Evolutionary conservation across 2,888 invertebrate species (phyloP), one percentile per base, ranked within the genome.

Genomic region (Hydrotaea cyrtoneurina): DNA sequence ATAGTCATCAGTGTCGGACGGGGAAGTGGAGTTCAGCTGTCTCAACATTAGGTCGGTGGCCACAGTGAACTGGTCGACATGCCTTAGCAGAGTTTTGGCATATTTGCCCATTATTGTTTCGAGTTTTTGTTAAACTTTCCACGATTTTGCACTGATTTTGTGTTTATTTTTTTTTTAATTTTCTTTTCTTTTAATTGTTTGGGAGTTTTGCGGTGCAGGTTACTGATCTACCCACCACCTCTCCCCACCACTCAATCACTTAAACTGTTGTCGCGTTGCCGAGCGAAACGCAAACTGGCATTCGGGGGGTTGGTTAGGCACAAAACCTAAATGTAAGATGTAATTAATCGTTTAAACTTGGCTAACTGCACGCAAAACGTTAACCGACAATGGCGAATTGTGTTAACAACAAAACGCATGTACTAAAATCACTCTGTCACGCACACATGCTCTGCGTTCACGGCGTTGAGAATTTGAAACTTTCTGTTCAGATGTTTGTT

Each of bases 321-420:
- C 43, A 21, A 36, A 57, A 76, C 39, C 19, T 76, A 59, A 78
- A 36, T 78, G 78, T n/a, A n/a, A n/a, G n/a, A n/a, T n/a, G 36
- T 82, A 71, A 57, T 73, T 78, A 66, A 77, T 59, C 75, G 83
- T 85, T 80, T 86, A 83, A 85, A 85, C 87, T 87, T 75, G 69
- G 78, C 69, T 19, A 72, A 73, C 59, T 85, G 86, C 89, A 90
- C 89, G 90, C 89, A 90, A 89, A 80, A 76, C 85, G 74, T 59
- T 74, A 66, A 19, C 8, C 39, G 69, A 21, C 15, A 31, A 59
- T n/a, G 15, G 13, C 21, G 23, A 55, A n/a, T 57, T n/a, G n/a
- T 19, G 17, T 73, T 39, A 57, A 59, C 46, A 62, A 57, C 53
- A 39, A 72, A 55, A 36, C 31, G n/a, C 43, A 23, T 23, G 23